These are phyloP conservation scores for Pteromalus puparum DNA, from an alignment of 1,140 invertebrate genomes.

Conservation along the genomic window DNA sequence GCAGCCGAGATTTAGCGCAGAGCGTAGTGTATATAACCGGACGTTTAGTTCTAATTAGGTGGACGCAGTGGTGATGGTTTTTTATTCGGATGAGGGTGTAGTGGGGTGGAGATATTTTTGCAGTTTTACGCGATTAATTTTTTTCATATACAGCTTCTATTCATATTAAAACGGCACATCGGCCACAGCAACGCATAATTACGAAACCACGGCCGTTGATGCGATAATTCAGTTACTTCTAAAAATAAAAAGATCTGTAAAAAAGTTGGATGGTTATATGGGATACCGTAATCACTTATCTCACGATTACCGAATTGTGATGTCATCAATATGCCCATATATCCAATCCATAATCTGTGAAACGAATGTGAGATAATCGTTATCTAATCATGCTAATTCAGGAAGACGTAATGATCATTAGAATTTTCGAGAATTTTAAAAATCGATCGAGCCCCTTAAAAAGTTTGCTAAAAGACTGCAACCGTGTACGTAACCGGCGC, in stretches of 20 bases:
- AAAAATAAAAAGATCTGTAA: background rate
- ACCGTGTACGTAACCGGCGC: background rate
- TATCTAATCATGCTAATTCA: constrained; percentile 37
- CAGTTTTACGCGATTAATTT: no score
- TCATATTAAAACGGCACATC: no score
- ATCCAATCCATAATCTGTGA: background rate
- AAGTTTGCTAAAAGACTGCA: background rate
- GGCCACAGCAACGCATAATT: background rate
- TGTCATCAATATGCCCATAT: constrained; percentile 26
- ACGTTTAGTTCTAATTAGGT: constrained; percentile 29
- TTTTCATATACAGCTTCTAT: no score
- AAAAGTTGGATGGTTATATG: background rate
- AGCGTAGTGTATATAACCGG: background rate
- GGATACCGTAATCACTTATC: background rate
- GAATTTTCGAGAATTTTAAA: constrained; percentile 32
- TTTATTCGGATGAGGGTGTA: background rate
- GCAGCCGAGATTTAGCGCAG: background rate
- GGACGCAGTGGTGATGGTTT: background rate
- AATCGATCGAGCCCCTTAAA: background rate
- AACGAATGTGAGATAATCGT: constrained; percentile 45
- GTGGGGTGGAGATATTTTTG: no score
- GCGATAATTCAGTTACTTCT: background rate
- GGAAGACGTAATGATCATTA: constrained; percentile 23
- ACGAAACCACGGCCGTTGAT: background rate
- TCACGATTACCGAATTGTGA: constrained; percentile 24